Conservation (phyloP, 2,113 vertebrate species). For the Willisornis vidua region DNA sequence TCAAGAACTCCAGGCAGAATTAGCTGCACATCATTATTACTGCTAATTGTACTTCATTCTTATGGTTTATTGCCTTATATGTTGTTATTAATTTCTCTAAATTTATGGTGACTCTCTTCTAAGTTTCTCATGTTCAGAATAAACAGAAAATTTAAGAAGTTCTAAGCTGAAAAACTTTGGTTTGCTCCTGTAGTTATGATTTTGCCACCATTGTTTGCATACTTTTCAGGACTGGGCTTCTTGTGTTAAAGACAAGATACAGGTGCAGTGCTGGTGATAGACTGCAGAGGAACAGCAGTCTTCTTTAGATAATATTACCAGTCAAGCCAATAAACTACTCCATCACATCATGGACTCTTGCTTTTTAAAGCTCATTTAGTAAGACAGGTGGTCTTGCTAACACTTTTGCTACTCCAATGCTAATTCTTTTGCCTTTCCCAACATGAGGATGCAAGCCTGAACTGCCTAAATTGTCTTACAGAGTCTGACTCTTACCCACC, state of each 20-base stretch:
- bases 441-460: rapidly evolving
- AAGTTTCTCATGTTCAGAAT: neutral
- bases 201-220: rapidly evolving
- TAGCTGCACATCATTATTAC: neutral
- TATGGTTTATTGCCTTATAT: rapidly evolving
- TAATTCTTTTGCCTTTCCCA: neutral
- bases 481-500: neutral
- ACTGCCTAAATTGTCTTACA: neutral
- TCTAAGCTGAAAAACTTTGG: neutral
- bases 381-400: neutral
- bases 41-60: neutral
- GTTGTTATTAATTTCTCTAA: neutral
- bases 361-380: neutral
- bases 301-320: neutral
- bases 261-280: neutral
- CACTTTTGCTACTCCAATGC: neutral
- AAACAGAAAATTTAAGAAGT: neutral
- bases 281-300: neutral
- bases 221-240: neutral
- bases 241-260: neutral
- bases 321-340: neutral
- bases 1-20: neutral
- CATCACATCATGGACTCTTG: neutral
- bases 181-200: rapidly evolving
- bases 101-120: neutral